Evolutionary conservation across 1,140 invertebrate species (phyloP).

Genomic region (Pogonomyrmex californicus): DNA sequence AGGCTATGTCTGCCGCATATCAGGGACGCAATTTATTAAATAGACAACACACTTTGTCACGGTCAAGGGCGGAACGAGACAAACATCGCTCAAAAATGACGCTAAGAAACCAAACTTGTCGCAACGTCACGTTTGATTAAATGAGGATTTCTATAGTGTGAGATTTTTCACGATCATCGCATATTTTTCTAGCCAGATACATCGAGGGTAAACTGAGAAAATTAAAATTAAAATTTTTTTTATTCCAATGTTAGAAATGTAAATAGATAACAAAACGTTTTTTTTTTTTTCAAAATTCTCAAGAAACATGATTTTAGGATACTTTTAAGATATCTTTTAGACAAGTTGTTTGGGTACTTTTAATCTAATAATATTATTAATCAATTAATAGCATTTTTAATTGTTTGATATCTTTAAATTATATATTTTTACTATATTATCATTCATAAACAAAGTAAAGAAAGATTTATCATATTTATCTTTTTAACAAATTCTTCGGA

Average conservation of each 20-base stretch:
- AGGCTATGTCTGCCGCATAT: not conserved
- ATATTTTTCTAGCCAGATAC: not conserved
- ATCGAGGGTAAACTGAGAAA: not conserved
- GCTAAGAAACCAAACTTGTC: slow-evolving; percentile 16
- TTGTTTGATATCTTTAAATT: not conserved
- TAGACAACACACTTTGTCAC: slow-evolving; percentile 51
- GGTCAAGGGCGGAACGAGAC: slow-evolving; percentile 30
- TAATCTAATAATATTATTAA: not conserved
- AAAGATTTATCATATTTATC: not conserved
- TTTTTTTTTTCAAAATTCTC: not conserved
- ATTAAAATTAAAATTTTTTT: slow-evolving; percentile 2
- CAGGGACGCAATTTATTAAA: slow-evolving; percentile 53
- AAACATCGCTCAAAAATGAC: slow-evolving; percentile 48
- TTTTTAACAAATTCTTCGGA: slow-evolving; percentile 5
- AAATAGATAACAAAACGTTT: not conserved
- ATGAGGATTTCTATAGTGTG: not conserved
- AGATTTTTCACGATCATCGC: not conserved
- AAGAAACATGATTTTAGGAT: no score
- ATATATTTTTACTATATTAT: not conserved
- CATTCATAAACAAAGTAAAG: not conserved
- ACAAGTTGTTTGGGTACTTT: not conserved
- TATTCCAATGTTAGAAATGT: not conserved
- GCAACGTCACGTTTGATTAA: not conserved
- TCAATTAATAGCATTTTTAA: not conserved
- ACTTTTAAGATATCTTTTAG: no score